phyloP scores from a whole-genome alignment of 2,113 vertebrate species.

The Neolamprologus ventralis region DNA sequence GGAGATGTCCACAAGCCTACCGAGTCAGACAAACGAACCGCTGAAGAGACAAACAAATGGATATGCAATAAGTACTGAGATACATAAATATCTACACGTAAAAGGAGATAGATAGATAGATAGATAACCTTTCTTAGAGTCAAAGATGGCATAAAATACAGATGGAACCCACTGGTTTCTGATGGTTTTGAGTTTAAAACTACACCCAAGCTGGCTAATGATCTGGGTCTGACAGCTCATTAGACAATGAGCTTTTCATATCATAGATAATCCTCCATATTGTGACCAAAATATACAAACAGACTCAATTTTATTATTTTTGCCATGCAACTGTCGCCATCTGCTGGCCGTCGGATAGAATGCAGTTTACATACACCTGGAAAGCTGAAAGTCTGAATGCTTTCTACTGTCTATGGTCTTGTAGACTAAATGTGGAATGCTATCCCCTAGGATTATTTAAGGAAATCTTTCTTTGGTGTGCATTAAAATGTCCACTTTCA shows the following conservation, averaged over 20 bases:
- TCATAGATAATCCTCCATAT: not conserved
- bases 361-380: not conserved
- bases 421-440: accelerated
- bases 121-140: not conserved
- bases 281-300: not conserved
- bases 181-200: not conserved
- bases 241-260: not conserved
- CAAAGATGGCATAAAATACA: not conserved
- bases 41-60: conserved; percentile 17
- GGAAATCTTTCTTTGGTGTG: not conserved
- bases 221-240: not conserved
- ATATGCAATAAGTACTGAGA: conserved; percentile 37
- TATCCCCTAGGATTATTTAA: not conserved
- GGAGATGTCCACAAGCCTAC: conserved; percentile 29
- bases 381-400: not conserved
- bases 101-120: not conserved
- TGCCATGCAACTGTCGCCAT: not conserved
- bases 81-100: not conserved
- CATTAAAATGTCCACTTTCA: not conserved
- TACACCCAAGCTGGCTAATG: not conserved
- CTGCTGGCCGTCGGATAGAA: not conserved
- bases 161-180: not conserved
- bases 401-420: not conserved
- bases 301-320: not conserved
- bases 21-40: not conserved